These are phyloP conservation scores for Drosophila birchii DNA, from an alignment of 2,888 invertebrate genomes.

Conservation along the genomic window DNA sequence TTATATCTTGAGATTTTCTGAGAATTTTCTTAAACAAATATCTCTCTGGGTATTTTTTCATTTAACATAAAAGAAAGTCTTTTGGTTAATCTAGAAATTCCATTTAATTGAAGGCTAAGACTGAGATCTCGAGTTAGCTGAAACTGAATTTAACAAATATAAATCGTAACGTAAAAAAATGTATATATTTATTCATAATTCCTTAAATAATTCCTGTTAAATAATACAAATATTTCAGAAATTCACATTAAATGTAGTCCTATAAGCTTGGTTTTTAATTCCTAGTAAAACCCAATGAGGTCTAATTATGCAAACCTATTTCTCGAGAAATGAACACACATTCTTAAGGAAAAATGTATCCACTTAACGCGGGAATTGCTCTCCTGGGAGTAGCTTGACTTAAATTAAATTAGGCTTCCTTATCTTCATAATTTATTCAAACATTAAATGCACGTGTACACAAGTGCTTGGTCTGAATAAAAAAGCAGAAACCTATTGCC, in stretches of 20 bases:
- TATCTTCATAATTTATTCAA: slow-evolving; percentile 3
- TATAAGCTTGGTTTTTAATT: not conserved
- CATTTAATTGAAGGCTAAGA: not conserved
- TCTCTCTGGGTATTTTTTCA: not conserved
- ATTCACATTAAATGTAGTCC: not conserved
- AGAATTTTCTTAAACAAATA: not conserved
- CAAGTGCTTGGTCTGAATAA: slow-evolving; percentile 1
- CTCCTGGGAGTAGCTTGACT: not conserved
- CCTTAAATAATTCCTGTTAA: not conserved
- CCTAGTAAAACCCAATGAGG: no score
- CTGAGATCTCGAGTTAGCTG: not conserved
- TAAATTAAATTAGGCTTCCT: slow-evolving; percentile 3
- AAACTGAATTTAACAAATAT: not conserved
- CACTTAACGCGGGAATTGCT: not conserved
- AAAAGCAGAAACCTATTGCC: not conserved
- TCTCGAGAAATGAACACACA: not conserved
- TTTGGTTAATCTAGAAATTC: not conserved
- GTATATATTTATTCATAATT: not conserved
- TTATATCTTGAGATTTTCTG: not conserved
- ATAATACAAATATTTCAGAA: not conserved
- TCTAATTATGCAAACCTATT: not conserved
- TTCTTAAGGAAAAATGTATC: not conserved
- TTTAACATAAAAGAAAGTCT: not conserved
- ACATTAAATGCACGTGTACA: not conserved
- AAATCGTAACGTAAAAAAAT: not conserved